Conservation (phyloP, 23 tunicate genomes). For the Clavelina lepadiformis region DNA sequence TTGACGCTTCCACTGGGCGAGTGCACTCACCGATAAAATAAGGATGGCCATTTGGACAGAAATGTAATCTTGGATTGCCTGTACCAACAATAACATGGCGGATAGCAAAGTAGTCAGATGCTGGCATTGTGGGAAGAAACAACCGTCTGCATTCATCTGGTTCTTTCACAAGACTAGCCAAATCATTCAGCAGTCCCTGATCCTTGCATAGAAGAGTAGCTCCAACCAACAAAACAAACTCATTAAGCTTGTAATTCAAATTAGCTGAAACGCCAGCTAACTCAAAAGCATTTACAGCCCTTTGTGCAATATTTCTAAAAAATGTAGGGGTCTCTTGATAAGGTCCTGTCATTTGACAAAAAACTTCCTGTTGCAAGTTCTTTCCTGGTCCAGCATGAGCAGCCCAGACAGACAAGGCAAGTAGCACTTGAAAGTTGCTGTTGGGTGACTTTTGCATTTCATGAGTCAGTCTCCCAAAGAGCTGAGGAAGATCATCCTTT, state of each 20-base stretch:
- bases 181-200: background rate
- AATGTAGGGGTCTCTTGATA: no score
- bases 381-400: constrained; percentile 1
- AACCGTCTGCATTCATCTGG: background rate
- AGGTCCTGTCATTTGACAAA: no score
- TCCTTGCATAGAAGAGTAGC: background rate
- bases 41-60: constrained; percentile 67
- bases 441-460: constrained; percentile 22
- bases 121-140: constrained; percentile 44
- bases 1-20: constrained; percentile 29
- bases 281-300: constrained; percentile 1
- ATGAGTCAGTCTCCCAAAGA: constrained; percentile 5
- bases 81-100: constrained; percentile 1
- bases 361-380: constrained; percentile 3
- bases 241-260: constrained; percentile 6
- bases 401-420: constrained; percentile 38
- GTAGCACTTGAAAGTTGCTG: constrained; percentile 23
- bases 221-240: constrained; percentile 1
- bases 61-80: constrained; percentile 15
- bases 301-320: constrained; percentile 1
- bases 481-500: background rate
- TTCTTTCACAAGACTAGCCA: background rate
- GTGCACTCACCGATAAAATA: constrained; percentile 66
- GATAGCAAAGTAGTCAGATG: constrained; percentile 10
- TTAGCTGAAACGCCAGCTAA: background rate